Evolutionary conservation across 2,113 vertebrate species (phyloP), one percentile per base, ranked within the genome.

Genomic region (Rhinoderma darwinii): DNA sequence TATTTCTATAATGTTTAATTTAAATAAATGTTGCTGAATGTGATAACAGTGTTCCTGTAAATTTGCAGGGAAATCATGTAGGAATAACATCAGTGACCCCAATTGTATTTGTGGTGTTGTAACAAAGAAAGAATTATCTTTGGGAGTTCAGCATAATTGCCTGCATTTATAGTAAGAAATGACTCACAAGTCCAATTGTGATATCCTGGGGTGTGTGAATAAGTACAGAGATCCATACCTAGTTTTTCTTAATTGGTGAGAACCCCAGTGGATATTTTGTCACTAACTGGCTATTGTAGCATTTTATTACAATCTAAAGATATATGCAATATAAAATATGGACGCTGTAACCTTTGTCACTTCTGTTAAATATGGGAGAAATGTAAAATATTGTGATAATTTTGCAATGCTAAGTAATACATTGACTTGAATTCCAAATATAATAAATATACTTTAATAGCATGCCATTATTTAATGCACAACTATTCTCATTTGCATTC

Each of bases 231-330:
- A 78, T 86, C 39, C 87, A 20, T 75, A 91, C 81, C 0, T 54
- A 54, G 51, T 1, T 56, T 87, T 84, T 17, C 82, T 89, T 84
- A 81, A 86, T 47, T 88, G 50, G 17, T 88, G n/a, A 63, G 84
- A 90, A 80, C 80, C 47, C n/a, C 43, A 73, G 9, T 18, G 70
- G 89, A 82, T 86, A 10, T 85, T 30, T 9, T 7, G 83, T 20
- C 79, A 56, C 20, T 68, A 87, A 54, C 11, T 59, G 15, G 35
- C 14, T 27, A 75, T 44, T 75, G 73, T 74, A 74, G n/a, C 15
- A 51, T 77, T 32, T 44, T 47, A 75, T 75, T 75, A 47, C n/a
- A 2, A 70, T 63, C n/a, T 30, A 30, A 47, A 50, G n/a, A 77
- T 77, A 30, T 51, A 30, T 77, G 74, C 1, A 77, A 18, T 30